Evolutionary conservation across 2,888 invertebrate genomes (phyloP).

Genomic region (Criorhina ranunculi): DNA sequence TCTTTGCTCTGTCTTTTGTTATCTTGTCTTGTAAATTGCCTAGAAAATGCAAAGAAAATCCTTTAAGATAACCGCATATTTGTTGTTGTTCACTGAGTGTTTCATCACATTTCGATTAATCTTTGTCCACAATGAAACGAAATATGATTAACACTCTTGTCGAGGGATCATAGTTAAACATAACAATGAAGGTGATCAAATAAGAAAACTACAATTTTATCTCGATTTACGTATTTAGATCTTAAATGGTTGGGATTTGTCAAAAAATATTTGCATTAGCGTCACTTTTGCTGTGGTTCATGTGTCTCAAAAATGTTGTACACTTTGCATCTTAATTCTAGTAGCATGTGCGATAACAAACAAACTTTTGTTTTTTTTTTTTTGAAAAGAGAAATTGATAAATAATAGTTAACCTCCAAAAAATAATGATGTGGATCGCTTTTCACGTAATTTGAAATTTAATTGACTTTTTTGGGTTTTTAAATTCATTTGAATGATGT

Average conservation of each 20-base stretch:
- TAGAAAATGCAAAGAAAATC: slow-evolving; percentile 26
- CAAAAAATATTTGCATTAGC: slow-evolving; percentile 37
- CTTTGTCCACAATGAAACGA: slow-evolving; percentile 37
- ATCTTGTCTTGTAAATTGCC: slow-evolving; percentile 44
- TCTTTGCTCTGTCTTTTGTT: slow-evolving; percentile 34
- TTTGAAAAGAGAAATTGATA: neutral
- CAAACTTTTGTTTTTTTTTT: slow-evolving; percentile 12
- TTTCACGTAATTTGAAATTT: neutral
- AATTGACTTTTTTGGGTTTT: neutral
- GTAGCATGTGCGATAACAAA: slow-evolving; percentile 2
- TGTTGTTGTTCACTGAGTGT: slow-evolving; percentile 18
- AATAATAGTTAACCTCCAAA: slow-evolving; percentile 18
- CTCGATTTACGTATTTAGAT: slow-evolving; percentile 41
- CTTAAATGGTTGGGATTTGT: neutral
- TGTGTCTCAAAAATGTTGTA: slow-evolving; percentile 25
- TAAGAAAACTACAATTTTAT: slow-evolving; percentile 38
- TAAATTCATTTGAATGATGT: slow-evolving; percentile 2
- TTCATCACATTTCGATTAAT: slow-evolving; percentile 57
- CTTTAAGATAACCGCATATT: slow-evolving; percentile 11
- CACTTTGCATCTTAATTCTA: slow-evolving; percentile 32
- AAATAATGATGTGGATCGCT: slow-evolving; percentile 7
- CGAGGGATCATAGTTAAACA: slow-evolving; percentile 50
- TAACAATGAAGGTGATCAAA: slow-evolving; percentile 25
- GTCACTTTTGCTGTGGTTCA: slow-evolving; percentile 44
- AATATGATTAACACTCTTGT: slow-evolving; percentile 38